phyloP scores from a whole-genome alignment of 2,888 invertebrate genomes.

The Lithophane ornitopus region DNA sequence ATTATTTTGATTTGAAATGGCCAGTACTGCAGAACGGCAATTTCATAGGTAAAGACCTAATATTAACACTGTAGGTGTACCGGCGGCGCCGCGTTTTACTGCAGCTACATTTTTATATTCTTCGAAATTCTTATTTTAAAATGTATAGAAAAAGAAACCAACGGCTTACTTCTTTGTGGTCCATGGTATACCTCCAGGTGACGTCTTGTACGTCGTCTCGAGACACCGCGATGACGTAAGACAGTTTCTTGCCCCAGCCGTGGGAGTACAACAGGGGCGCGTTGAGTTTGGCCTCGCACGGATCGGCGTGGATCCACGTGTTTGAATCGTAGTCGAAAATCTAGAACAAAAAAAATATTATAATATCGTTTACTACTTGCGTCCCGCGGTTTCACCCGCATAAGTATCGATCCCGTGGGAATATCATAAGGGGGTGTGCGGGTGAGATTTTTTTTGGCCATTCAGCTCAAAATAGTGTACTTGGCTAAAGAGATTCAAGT shows the following conservation, averaged over 20 bases:
- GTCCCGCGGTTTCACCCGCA: too few species aligned
- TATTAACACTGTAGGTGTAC: too few species aligned
- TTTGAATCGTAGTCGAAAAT: conserved; percentile 94
- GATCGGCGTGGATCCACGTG: conserved; percentile 98
- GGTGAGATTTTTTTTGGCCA: too few species aligned
- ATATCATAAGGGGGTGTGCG: too few species aligned
- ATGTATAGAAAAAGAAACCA: neutral
- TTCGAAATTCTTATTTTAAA: neutral
- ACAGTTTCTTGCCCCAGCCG: conserved; percentile 96
- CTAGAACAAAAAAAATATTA: conserved; percentile 79
- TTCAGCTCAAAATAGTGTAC: too few species aligned
- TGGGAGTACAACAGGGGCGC: conserved; percentile 97
- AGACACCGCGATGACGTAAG: conserved; percentile 97
- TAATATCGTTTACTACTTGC: neutral
- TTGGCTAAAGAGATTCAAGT: too few species aligned
- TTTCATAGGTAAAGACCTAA: too few species aligned
- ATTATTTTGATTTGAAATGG: too few species aligned
- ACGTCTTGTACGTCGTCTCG: conserved; percentile 97
- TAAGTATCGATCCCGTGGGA: too few species aligned
- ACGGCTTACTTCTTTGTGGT: conserved; percentile 79
- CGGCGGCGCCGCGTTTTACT: too few species aligned
- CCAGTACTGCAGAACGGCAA: too few species aligned
- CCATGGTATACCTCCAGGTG: conserved; percentile 94
- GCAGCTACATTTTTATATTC: neutral
- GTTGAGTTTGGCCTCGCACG: conserved; percentile 97